phyloP scores from a whole-genome alignment of 2,797 vertebrate genomes.

The Neosilurus hyrtlii region DNA sequence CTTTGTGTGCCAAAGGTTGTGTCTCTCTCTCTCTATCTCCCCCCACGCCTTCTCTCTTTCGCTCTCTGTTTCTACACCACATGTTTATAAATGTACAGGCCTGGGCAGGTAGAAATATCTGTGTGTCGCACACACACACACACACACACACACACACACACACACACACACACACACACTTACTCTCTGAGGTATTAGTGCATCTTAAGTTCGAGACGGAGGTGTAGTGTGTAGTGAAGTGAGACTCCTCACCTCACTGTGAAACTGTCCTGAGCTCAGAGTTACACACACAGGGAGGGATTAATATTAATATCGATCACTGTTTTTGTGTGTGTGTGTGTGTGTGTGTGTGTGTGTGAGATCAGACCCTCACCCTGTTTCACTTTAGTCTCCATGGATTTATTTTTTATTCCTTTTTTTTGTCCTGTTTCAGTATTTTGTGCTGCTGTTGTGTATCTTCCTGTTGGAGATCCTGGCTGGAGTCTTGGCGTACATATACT shows the following conservation, averaged over 20 bases:
- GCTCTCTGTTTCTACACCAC: not conserved
- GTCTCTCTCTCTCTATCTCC: no score
- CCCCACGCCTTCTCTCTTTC: not conserved
- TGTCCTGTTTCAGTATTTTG: slow-evolving; percentile 82
- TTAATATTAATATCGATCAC: not conserved
- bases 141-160: not conserved
- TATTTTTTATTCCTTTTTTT: not conserved
- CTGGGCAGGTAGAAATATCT: slow-evolving; percentile 22
- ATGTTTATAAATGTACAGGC: slow-evolving; percentile 9
- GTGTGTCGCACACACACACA: not conserved
- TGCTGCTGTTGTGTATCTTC: slow-evolving; percentile 90
- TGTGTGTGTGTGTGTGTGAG: no score
- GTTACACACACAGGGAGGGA: not conserved
- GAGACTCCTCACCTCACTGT: not conserved
- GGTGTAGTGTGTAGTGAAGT: no score
- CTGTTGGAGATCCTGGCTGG: slow-evolving; percentile 93
- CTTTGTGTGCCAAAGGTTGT: no score
- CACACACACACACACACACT: not conserved
- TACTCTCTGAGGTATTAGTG: not conserved
- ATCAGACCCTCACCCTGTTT: not conserved
- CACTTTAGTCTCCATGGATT: not conserved
- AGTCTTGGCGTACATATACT: slow-evolving; percentile 93
- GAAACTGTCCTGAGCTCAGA: not conserved
- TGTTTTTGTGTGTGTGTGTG: no score
- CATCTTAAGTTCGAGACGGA: not conserved